Conservation (phyloP, 2,797 vertebrate species). For the Bradypodion ventrale region DNA sequence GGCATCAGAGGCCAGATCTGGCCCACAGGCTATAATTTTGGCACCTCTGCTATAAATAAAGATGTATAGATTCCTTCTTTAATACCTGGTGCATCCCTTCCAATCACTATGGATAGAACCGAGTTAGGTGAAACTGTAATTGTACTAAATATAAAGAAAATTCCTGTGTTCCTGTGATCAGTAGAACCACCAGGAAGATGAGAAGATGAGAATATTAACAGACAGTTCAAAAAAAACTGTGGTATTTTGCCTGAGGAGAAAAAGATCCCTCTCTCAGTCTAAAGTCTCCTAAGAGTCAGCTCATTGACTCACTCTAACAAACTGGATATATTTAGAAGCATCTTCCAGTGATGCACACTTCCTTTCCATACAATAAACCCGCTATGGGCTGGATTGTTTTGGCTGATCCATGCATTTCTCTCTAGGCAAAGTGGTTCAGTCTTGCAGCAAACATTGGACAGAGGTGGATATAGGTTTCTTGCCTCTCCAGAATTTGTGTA, state of each 20-base stretch:
- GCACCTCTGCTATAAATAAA: too few relatives aligned
- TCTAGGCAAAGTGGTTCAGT: neutral
- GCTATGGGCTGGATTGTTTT: neutral
- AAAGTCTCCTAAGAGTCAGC: neutral
- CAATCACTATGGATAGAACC: too few relatives aligned
- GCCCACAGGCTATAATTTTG: too few relatives aligned
- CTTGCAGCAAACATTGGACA: neutral
- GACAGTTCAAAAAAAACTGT: neutral
- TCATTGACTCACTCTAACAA: neutral
- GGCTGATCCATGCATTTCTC: neutral
- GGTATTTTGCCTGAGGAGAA: neutral
- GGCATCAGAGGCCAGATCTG: too few relatives aligned
- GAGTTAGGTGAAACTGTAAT: too few relatives aligned
- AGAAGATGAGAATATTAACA: neutral
- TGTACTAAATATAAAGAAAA: too few relatives aligned
- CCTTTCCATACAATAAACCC: neutral
- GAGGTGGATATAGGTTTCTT: neutral
- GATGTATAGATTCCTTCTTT: too few relatives aligned
- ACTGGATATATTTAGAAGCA: neutral
- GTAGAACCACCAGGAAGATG: neutral
- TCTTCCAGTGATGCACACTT: neutral
- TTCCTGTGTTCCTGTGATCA: too few relatives aligned
- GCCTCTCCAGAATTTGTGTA: neutral
- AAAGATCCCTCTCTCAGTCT: neutral
- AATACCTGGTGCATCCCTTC: too few relatives aligned